These are phyloP conservation scores for Herpailurus yagouaroundi DNA, from an alignment of 2,113 vertebrate species.

Conservation along the genomic window DNA sequence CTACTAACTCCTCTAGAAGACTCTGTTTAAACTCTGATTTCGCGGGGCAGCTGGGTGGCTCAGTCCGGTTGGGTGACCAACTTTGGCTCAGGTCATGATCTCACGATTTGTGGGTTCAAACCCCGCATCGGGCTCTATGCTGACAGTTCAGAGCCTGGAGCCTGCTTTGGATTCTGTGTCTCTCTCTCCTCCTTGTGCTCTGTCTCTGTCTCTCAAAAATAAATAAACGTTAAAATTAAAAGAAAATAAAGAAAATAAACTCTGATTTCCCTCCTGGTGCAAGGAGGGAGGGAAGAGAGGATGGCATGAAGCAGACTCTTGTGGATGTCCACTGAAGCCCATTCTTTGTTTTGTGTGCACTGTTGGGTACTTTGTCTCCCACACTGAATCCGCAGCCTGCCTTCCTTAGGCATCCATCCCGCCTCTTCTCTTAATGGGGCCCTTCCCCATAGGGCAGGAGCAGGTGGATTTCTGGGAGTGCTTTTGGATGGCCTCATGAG, in stretches of 20 bases:
- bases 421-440: background rate
- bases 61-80: too few species aligned
- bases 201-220: too few species aligned
- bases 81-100: too few species aligned
- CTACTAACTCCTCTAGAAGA: background rate
- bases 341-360: background rate
- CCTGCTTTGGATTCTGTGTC: too few species aligned
- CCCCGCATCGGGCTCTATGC: too few species aligned
- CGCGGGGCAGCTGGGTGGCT: too few species aligned
- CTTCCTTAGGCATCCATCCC: background rate
- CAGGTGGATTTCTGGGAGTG: background rate
- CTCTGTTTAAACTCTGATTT: background rate
- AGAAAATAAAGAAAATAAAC: background rate
- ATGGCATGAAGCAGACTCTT: rapidly evolving
- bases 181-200: too few species aligned
- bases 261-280: background rate
- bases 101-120: too few species aligned
- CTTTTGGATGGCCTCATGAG: background rate
- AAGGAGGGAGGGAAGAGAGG: background rate
- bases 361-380: background rate
- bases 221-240: too few species aligned
- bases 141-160: too few species aligned
- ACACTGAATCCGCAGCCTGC: background rate
- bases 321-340: background rate
- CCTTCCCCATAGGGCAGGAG: background rate